Percentiles rank a stretch among this genome's conserved stretches.
Conservation (phyloP, 2,113 vertebrate species). For the Coptodon bakossiorum region DNA sequence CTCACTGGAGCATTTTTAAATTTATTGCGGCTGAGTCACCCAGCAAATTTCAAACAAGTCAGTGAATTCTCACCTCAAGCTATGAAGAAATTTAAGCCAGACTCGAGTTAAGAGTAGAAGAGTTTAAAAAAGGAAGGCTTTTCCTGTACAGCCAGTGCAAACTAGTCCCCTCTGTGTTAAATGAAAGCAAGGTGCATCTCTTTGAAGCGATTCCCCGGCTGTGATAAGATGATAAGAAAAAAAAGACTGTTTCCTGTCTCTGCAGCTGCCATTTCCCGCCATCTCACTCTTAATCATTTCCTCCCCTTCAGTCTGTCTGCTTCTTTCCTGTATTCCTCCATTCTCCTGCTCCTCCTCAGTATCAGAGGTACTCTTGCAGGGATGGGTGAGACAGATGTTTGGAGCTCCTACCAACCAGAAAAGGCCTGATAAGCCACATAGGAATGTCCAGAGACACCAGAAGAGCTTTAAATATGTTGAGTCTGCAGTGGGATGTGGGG, state of each 20-base stretch:
- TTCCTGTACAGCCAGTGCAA: neutral
- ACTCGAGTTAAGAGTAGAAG: neutral
- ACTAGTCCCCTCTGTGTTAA: neutral
- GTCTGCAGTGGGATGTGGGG: neutral
- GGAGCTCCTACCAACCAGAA: conserved; percentile 14
- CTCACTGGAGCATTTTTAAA: neutral
- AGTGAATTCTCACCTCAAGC: neutral
- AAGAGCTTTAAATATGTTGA: neutral
- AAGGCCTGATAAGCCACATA: conserved; percentile 40
- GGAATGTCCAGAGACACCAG: conserved; percentile 20
- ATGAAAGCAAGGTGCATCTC: conserved; percentile 40
- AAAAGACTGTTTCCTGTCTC: conserved; percentile 44
- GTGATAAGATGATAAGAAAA: conserved; percentile 49
- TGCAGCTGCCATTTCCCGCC: conserved; percentile 37
- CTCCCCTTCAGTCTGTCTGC: conserved; percentile 30
- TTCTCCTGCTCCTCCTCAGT: neutral
- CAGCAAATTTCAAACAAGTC: neutral
- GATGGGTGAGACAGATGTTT: neutral
- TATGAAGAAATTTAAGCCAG: neutral
- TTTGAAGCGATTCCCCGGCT: conserved; percentile 37
- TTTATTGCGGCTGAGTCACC: neutral
- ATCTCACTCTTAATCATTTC: conserved; percentile 44
- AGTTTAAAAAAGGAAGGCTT: neutral
- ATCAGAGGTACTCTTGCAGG: conserved; percentile 9
- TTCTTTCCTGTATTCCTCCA: neutral